Base-by-base conservation (phyloP, 2,113 vertebrate genomes). In the Paradisaea rubra region DNA sequence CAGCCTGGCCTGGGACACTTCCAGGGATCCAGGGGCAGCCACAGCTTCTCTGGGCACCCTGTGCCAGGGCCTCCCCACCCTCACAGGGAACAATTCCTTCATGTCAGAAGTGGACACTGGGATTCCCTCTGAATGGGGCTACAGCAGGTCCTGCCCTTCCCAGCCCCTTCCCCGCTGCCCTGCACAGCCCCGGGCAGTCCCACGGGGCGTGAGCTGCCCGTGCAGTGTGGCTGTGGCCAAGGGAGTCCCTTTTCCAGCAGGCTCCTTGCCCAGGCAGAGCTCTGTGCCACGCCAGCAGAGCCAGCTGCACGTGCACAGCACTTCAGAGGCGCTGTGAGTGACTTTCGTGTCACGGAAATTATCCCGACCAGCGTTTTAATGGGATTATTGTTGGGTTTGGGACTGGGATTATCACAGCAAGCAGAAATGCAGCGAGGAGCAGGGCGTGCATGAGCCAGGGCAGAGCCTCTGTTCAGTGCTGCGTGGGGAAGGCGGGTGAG, bases 211-310 rank as follows among this genome's bases (percentile, higher is more conserved):
- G 31, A 81, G 45, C 37, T 41, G 50, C 52, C 56, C 19, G 10
- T 21, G 30, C 42, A 23, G 4, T 0, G 22, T 17, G 42, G 3
- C 47, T n/a, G n/a, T 0, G 0, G 5, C 24, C 41, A 22, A 45
- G 5, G 44, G 2, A 31, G 7, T 33, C 22, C 42, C 63, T 42
- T 21, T 30, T 9, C 10, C 65, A 12, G 37, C 9, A 6, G 23
- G n/a, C 2, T 44, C 4, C 5, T 2, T 61, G 25, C 6, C 33
- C 59, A 37, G 82, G 28, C 3, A 31, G 11, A 21, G 4, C 47
- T 8, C 41, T 3, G 11, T 70, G 72, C 28, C 35, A 10, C 6
- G 44, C 45, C 59, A 30, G 12, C 54, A 50, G 57, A 15, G 59
- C 24, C 72, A 65, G 57, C 59, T 44, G 63, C 22, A 9, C 5